Conservation (phyloP, 1,140 invertebrate genomes). For the Lerema accius region DNA sequence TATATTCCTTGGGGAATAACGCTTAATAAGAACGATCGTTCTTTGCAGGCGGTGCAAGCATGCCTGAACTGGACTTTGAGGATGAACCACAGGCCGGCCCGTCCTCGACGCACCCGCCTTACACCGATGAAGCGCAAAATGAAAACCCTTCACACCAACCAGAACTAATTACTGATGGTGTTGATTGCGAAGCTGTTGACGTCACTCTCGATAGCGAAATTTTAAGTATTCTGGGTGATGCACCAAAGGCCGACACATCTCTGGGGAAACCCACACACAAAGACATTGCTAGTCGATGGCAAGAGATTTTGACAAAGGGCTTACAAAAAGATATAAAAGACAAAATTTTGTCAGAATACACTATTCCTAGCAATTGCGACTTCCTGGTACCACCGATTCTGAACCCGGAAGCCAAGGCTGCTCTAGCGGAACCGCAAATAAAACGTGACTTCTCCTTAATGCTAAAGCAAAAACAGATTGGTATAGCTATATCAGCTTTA, state of each 20-base stretch:
- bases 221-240: conserved; percentile 15
- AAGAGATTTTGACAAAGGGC: conserved; percentile 2
- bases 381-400: conserved; percentile 25
- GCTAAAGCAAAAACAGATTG: conserved; percentile 34
- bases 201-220: too few species aligned
- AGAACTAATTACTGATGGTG: background rate
- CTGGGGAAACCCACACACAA: conserved; percentile 15
- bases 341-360: background rate
- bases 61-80: too few species aligned
- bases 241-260: background rate
- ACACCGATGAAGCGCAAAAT: too few species aligned
- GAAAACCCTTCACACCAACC: too few species aligned
- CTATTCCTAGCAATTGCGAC: conserved; percentile 5
- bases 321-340: conserved; percentile 3
- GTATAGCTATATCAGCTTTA: conserved; percentile 29
- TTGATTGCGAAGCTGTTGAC: too few species aligned
- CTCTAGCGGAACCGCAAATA: conserved; percentile 24
- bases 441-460: conserved; percentile 30
- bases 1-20: too few species aligned
- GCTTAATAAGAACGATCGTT: too few species aligned
- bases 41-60: too few species aligned
- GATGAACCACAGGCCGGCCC: too few species aligned
- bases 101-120: too few species aligned
- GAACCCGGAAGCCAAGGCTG: conserved; percentile 35
- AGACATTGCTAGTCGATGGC: conserved; percentile 17